Conservation (phyloP, 2,888 invertebrate species). For the Athalia cordata region DNA sequence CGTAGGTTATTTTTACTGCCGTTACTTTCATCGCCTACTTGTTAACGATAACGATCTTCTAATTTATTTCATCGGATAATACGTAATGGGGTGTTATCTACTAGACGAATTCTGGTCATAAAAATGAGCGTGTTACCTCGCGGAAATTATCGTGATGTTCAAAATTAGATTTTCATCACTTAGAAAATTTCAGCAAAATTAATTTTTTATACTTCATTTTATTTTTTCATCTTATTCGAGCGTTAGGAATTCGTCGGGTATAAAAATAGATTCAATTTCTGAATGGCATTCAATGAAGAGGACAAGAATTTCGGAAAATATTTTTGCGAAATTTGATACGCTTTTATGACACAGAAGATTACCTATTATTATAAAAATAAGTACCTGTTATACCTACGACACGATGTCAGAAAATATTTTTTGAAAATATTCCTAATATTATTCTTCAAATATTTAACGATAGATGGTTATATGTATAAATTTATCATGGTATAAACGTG, state of each 20-base stretch:
- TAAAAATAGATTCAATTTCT: not conserved
- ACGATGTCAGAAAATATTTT: conserved; percentile 13
- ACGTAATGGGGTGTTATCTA: not conserved
- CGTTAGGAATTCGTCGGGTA: not conserved
- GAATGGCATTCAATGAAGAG: conserved; percentile 22
- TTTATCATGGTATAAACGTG: conserved; percentile 11
- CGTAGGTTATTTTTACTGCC: not conserved
- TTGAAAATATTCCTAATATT: conserved; percentile 12
- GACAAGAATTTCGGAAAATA: not conserved
- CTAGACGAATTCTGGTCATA: not conserved
- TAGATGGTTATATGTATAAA: not conserved
- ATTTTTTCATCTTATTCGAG: not conserved
- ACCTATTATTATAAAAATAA: not conserved
- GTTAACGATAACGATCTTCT: not conserved
- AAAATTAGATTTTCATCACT: not conserved
- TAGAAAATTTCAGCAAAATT: too few species aligned
- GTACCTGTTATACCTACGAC: too few species aligned
- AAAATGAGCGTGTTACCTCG: not conserved
- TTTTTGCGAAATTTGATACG: conserved; percentile 37
- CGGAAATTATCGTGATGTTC: too few species aligned
- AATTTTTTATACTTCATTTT: too few species aligned
- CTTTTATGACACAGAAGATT: conserved; percentile 4
- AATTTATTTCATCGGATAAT: conserved; percentile 11
- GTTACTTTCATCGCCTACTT: conserved; percentile 28
- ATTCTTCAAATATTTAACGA: conserved; percentile 23